Percentiles rank a stretch among this genome's conserved stretches.
These are phyloP conservation scores for Platyrinchus mystaceus DNA, from an alignment of 2,797 vertebrate species.

Conservation along the genomic window DNA sequence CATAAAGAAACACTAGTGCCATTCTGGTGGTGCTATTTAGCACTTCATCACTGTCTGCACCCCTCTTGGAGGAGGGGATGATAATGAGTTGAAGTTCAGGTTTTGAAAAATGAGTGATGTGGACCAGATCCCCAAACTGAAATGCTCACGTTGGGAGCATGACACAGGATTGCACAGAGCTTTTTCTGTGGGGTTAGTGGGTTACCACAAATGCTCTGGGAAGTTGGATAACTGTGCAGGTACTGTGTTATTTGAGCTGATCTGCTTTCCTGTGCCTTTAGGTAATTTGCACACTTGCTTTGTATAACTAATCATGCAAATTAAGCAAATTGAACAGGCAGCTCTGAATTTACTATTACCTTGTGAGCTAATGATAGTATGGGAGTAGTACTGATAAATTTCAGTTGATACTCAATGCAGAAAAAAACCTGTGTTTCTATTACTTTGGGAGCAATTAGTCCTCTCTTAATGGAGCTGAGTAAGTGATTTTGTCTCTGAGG, in stretches of 20 bases:
- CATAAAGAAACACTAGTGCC: not conserved
- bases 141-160: accelerated
- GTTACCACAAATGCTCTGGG: not conserved
- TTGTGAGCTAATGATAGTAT: not conserved
- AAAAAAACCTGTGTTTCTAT: not conserved
- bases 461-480: not conserved
- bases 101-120: not conserved
- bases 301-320: not conserved
- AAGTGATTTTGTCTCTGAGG: conserved; percentile 22
- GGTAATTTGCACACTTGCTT: not conserved
- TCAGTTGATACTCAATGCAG: not conserved
- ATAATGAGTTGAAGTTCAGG: not conserved
- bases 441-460: conserved; percentile 26
- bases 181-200: not conserved
- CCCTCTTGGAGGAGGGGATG: not conserved
- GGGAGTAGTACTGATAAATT: not conserved
- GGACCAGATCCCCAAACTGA: not conserved
- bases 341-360: not conserved
- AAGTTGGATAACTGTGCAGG: not conserved
- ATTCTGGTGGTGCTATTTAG: not conserved
- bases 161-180: not conserved
- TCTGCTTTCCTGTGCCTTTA: not conserved
- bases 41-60: not conserved
- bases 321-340: not conserved
- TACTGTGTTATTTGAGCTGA: not conserved